Percentiles rank a stretch among this genome's conserved stretches.
Evolutionary conservation across 92 coral and sea anemone genomes (phyloP).

Genomic region (Scolanthus callimorphus): DNA sequence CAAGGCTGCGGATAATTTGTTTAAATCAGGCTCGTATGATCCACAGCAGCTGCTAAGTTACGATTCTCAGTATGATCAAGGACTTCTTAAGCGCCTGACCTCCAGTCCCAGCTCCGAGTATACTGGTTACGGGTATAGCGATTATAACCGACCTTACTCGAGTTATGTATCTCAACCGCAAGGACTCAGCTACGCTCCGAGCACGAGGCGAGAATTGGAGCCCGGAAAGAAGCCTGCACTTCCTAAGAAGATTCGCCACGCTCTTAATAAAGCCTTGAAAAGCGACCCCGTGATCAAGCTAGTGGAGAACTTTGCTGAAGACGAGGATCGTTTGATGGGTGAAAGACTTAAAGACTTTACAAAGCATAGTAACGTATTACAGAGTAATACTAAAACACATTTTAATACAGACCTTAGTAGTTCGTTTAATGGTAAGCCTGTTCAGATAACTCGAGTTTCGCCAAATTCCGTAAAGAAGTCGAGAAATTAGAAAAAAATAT

Average conservation of each 20-base stretch:
- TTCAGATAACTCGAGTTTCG: no score
- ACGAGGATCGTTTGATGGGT: slow-evolving; percentile 38
- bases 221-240: background rate
- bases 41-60: slow-evolving; percentile 7
- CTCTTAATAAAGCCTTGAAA: slow-evolving; percentile 17
- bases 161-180: slow-evolving; percentile 11
- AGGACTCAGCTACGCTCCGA: background rate
- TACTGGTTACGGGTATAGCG: background rate
- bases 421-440: no score
- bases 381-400: no score
- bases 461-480: no score
- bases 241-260: slow-evolving; percentile 12
- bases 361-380: slow-evolving; percentile 36
- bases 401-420: no score
- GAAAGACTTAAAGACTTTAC: slow-evolving; percentile 60
- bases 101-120: slow-evolving; percentile 3
- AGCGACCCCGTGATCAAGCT: slow-evolving; percentile 73
- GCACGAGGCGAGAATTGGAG: background rate
- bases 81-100: slow-evolving; percentile 9
- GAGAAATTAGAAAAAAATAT: no score
- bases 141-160: background rate
- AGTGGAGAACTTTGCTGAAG: slow-evolving; percentile 54
- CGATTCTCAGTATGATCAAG: slow-evolving; percentile 20
- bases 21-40: background rate
- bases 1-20: background rate